Evolutionary conservation across 2,888 invertebrate genomes (phyloP), one percentile per base, ranked within the genome.

Genomic region (Drosophila merina): DNA sequence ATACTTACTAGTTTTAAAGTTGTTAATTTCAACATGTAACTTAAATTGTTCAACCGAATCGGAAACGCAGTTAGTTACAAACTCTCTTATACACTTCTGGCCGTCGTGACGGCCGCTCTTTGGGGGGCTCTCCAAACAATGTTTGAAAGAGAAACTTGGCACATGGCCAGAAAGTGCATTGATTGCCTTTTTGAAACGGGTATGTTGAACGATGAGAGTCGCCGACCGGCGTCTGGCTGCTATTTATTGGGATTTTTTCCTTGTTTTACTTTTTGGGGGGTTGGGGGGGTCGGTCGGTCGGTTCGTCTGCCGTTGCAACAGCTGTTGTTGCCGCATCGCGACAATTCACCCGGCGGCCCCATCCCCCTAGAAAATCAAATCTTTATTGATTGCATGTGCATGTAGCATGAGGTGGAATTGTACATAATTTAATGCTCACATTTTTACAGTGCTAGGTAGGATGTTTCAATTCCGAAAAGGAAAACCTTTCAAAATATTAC

Each of bases 91-190:
- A 40, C 40, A 33, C 14, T 33, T 66, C 28, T n/a, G 31, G 31
- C 3, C 25, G n/a, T n/a, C n/a, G n/a, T n/a, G 1, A 20, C 20
- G 31, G 12, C 20, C 55, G 45, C 64, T 67, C 67, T 66, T 33
- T 4, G 25, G 25, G 9, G 30, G 12, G n/a, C 68, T 57, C 71
- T 62, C 54, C 14, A n/a, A n/a, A n/a, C 20, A n/a, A n/a, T 48
- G 50, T 33, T 12, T 26, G 14, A 42, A 84, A 88, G 87, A 78
- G 76, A 69, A 84, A 80, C 88, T 88, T 88, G 89, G 89, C 89
- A 89, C 88, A 88, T 87, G 88, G 89, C 88, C 88, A 88, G 88
- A 75, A 75, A 81, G 72, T 86, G 86, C 84, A 84, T 86, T 86
- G 86, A 84, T 88, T 84, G 88, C 76, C 72, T 72, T 82, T 40